A percentile compares a stretch with the other conserved stretches of the same genome.
These are phyloP conservation scores for Pocillopora meandrina DNA, from an alignment of 92 coral and sea anemone species.

Conservation along the genomic window DNA sequence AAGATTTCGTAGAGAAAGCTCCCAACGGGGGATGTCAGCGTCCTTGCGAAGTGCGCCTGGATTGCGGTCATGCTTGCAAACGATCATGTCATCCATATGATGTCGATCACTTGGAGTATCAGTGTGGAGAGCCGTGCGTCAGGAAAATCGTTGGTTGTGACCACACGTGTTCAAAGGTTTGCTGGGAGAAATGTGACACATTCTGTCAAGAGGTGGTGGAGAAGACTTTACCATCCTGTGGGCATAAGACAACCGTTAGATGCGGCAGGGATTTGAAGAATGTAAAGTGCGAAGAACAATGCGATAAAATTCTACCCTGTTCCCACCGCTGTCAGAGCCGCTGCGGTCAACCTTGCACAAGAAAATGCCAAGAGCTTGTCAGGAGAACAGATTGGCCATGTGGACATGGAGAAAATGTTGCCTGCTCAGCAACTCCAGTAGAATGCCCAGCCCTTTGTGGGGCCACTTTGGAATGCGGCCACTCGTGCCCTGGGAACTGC, in stretches of 20 bases:
- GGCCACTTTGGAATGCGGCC: conserved; percentile 67
- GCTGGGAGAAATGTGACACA: conserved; percentile 56
- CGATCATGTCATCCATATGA: conserved; percentile 70
- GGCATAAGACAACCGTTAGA: conserved; percentile 32
- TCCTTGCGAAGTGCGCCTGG: conserved; percentile 66
- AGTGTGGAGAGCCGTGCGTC: conserved; percentile 57
- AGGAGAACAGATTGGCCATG: conserved; percentile 62
- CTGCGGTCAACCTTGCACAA: conserved; percentile 60
- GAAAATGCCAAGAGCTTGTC: conserved; percentile 41
- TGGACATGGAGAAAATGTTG: conserved; percentile 48
- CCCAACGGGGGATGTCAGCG: conserved; percentile 79
- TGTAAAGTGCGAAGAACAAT: conserved; percentile 53
- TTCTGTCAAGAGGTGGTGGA: conserved; percentile 39
- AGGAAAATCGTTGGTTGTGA: conserved; percentile 49
- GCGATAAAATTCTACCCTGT: conserved; percentile 53
- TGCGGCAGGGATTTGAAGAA: conserved; percentile 43
- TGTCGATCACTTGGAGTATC: conserved; percentile 39
- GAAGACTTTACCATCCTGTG: conserved; percentile 53
- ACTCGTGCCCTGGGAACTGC: conserved; percentile 64
- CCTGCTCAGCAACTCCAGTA: conserved; percentile 44
- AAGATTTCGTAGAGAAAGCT: conserved; percentile 61
- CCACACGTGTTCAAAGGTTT: conserved; percentile 62
- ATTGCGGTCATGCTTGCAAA: conserved; percentile 83
- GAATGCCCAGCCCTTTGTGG: conserved; percentile 49
- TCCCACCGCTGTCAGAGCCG: conserved; percentile 59